A percentile compares a stretch with the other conserved stretches of the same genome.
These are phyloP conservation scores for Harmothoe impar DNA, from an alignment of 2,888 invertebrate genomes.

Conservation along the genomic window DNA sequence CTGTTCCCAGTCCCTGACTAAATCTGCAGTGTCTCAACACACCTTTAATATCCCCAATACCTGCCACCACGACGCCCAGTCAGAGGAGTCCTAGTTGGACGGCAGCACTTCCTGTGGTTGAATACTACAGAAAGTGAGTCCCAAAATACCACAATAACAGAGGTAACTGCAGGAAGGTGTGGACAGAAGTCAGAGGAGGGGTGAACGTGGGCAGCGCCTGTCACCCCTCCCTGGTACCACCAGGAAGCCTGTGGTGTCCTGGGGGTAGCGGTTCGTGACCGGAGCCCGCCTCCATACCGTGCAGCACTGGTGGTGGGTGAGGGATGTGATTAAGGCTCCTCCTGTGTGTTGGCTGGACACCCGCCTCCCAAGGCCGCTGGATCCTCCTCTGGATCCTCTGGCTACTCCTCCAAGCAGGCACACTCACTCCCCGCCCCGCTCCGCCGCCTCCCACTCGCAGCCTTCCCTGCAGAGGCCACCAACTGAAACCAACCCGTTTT, in stretches of 20 bases:
- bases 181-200: too few relatives aligned
- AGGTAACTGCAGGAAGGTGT: too few relatives aligned
- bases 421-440: not conserved
- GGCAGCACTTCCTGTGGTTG: too few relatives aligned
- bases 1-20: too few relatives aligned
- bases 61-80: too few relatives aligned
- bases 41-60: too few relatives aligned
- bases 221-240: not conserved
- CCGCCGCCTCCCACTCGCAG: not conserved
- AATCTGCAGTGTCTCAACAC: too few relatives aligned
- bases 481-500: too few relatives aligned
- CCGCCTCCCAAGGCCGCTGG: not conserved
- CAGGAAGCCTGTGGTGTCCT: conserved; percentile 24
- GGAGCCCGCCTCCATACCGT: conserved; percentile 28
- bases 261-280: not conserved
- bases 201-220: not conserved
- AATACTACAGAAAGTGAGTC: too few relatives aligned
- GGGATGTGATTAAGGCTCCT: not conserved
- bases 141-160: too few relatives aligned
- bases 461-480: not conserved
- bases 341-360: not conserved
- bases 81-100: too few relatives aligned
- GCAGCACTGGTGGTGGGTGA: not conserved
- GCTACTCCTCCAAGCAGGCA: not conserved
- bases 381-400: not conserved